phyloP scores from a whole-genome alignment of 2,888 invertebrate species.

The Nephrotoma flavescens region DNA sequence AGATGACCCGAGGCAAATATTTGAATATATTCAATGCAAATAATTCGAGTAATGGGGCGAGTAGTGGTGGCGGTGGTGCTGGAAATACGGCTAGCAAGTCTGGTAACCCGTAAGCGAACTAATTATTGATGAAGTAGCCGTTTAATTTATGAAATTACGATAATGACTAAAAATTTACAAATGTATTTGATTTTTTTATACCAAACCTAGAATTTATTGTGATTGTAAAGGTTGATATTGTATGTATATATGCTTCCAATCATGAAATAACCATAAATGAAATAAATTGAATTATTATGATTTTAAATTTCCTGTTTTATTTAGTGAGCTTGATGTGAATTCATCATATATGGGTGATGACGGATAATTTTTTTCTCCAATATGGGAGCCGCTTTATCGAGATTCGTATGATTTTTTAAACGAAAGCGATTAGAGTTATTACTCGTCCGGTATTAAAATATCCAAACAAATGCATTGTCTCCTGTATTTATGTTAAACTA shows the following conservation, averaged over 20 bases:
- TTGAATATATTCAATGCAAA: slow-evolving; percentile 56
- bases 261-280: neutral
- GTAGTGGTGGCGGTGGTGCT: neutral
- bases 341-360: no score
- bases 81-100: neutral
- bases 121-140: neutral
- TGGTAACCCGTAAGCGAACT: neutral
- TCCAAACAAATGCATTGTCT: no score
- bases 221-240: neutral
- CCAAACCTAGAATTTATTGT: neutral
- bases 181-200: neutral
- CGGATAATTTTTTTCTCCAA: no score
- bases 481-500: no score
- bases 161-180: neutral
- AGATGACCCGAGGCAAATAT: slow-evolving; percentile 92
- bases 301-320: no score
- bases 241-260: neutral
- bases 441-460: no score
- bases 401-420: no score
- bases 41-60: slow-evolving; percentile 17
- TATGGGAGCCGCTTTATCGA: no score
- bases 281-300: neutral
- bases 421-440: no score
- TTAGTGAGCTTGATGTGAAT: no score
- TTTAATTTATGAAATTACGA: neutral